Evolutionary conservation across 2,113 vertebrate species (phyloP).

Genomic region (Dipodomys ordii): DNA sequence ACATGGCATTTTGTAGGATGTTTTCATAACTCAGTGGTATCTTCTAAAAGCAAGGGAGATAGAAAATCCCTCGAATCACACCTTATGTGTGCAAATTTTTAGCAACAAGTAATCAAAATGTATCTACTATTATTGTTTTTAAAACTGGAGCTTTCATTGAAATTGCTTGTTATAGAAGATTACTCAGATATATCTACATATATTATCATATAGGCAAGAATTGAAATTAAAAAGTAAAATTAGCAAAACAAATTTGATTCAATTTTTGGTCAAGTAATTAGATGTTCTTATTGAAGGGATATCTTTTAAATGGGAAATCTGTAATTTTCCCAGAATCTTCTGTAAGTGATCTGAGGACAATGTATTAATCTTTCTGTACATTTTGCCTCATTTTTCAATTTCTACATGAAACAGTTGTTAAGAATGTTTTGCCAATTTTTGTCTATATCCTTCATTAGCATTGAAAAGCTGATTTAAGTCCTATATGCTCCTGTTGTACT

Average conservation of each 20-base stretch:
- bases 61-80: neutral
- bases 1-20: slow-evolving; percentile 13
- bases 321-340: slow-evolving; percentile 5
- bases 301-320: neutral
- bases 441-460: neutral
- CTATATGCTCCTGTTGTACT: neutral
- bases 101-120: neutral
- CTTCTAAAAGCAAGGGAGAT: neutral
- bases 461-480: slow-evolving; percentile 65
- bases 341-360: neutral
- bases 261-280: neutral
- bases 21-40: slow-evolving; percentile 32
- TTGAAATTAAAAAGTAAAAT: slow-evolving; percentile 18
- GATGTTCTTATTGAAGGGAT: neutral
- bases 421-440: neutral
- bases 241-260: neutral
- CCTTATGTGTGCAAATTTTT: neutral
- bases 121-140: slow-evolving; percentile 6
- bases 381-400: slow-evolving; percentile 31
- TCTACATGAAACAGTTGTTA: slow-evolving; percentile 14
- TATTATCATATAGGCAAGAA: neutral
- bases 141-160: slow-evolving; percentile 25
- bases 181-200: slow-evolving; percentile 25
- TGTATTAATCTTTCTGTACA: neutral
- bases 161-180: neutral